phyloP scores from a whole-genome alignment of 2,797 vertebrate genomes.

The Falco peregrinus region DNA sequence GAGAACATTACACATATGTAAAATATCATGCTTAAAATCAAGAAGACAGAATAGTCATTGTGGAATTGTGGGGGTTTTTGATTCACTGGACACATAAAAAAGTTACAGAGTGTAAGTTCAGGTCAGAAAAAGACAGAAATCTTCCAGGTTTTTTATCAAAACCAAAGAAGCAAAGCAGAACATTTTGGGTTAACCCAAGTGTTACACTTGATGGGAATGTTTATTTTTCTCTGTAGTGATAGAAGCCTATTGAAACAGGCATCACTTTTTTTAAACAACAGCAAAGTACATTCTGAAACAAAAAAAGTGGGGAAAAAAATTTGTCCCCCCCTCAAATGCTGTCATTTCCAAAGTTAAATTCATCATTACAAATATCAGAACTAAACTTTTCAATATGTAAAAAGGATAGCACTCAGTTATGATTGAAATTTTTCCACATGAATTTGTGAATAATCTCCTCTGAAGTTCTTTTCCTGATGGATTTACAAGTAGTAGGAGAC shows the following conservation, averaged over 20 bases:
- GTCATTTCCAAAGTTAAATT: background rate
- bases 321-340: fast-evolving
- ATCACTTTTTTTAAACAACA: background rate
- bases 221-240: background rate
- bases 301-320: background rate
- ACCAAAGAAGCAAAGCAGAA: background rate
- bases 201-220: background rate
- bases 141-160: background rate
- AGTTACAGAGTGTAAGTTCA: background rate
- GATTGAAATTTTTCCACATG: background rate
- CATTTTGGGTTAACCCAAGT: background rate
- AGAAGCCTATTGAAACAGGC: background rate
- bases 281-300: background rate
- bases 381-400: background rate
- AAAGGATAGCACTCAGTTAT: background rate
- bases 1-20: background rate
- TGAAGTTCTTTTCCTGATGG: background rate
- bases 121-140: background rate
- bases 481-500: background rate
- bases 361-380: background rate
- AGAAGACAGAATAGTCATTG: background rate
- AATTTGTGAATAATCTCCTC: background rate
- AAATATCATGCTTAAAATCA: background rate
- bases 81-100: background rate
- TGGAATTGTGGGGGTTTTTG: background rate